Conservation (phyloP, 2,888 invertebrate genomes). For the Alitta virens region DNA sequence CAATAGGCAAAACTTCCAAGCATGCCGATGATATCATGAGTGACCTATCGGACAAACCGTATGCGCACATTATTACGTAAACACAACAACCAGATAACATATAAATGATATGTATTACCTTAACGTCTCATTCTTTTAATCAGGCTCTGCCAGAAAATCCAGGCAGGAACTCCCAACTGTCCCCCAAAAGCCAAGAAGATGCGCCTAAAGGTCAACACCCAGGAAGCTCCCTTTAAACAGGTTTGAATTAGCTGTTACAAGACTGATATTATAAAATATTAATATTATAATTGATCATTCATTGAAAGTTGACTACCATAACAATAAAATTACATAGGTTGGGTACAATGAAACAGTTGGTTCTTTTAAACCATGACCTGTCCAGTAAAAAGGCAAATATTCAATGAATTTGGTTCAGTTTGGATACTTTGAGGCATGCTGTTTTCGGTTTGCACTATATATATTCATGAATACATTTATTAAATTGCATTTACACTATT, state of each 20-base stretch:
- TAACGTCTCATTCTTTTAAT: background rate
- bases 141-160: conserved; percentile 45
- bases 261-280: background rate
- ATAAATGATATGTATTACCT: background rate
- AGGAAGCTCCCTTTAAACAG: conserved; percentile 51
- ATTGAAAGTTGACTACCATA: no score
- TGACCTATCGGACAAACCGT: no score
- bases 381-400: no score
- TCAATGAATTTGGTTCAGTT: no score
- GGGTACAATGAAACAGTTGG: no score
- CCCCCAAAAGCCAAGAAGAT: conserved; percentile 38
- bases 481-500: background rate
- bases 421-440: background rate
- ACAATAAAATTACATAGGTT: no score
- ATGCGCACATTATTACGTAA: no score
- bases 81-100: no score
- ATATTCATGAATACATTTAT: background rate
- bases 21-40: no score
- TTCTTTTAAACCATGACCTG: no score
- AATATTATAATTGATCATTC: no score
- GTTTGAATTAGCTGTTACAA: conserved; percentile 34
- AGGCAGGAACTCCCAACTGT: conserved; percentile 42
- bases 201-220: conserved; percentile 39
- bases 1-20: no score
- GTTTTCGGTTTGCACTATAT: background rate